Conservation (phyloP, 2,113 vertebrate species). For the Canis aureus region DNA sequence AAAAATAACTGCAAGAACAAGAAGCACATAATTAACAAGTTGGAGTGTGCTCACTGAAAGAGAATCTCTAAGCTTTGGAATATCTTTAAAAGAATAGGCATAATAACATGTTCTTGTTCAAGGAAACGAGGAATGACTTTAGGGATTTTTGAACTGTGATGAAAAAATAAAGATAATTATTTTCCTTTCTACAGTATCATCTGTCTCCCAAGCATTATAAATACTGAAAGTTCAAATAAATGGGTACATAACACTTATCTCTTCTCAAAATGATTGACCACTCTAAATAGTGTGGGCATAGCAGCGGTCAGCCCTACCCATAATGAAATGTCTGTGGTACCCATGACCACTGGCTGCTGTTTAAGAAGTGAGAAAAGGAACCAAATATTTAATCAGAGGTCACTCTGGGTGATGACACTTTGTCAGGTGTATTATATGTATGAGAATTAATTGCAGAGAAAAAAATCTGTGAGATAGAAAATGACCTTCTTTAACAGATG, state of each 20-base stretch:
- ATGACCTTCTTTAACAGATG: slow-evolving; percentile 47
- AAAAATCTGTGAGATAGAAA: not conserved
- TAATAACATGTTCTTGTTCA: not conserved
- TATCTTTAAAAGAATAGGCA: not conserved
- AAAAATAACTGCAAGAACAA: not conserved
- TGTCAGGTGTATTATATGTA: not conserved
- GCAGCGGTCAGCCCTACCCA: not conserved
- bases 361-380: slow-evolving; percentile 23
- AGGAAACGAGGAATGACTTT: not conserved
- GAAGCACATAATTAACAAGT: not conserved
- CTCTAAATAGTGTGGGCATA: not conserved
- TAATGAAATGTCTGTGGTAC: not conserved
- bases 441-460: slow-evolving; percentile 14
- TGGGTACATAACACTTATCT: not conserved
- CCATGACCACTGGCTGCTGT: not conserved
- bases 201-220: not conserved
- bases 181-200: not conserved
- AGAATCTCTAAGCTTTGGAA: not conserved
- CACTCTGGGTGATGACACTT: not conserved
- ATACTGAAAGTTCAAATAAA: slow-evolving; percentile 4
- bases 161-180: not conserved
- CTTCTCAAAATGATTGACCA: not conserved
- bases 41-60: not conserved
- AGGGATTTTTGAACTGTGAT: not conserved
- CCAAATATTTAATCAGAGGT: slow-evolving; percentile 32